phyloP scores from a whole-genome alignment of 2,113 vertebrate species.

The Neomonachus schauinslandi region DNA sequence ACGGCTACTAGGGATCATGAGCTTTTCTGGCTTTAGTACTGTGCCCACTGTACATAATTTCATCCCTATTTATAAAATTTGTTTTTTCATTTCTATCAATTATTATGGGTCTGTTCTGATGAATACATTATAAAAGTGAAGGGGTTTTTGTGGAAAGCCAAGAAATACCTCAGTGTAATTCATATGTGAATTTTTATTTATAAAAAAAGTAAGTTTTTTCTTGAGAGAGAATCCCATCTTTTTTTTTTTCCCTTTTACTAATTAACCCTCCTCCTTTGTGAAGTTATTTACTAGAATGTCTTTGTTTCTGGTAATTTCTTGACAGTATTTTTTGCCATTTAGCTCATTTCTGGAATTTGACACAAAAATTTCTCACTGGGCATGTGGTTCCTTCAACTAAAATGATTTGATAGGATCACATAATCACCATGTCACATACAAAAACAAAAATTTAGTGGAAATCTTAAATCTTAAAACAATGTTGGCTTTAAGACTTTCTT shows the following conservation, averaged over 20 bases:
- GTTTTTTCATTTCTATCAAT: background rate
- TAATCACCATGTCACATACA: background rate
- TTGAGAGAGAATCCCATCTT: background rate
- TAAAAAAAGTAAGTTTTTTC: background rate
- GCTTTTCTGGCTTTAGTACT: background rate
- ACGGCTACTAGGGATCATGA: background rate
- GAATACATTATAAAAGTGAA: background rate
- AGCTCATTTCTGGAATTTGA: conserved; percentile 10
- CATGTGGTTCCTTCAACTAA: background rate
- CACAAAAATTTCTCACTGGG: background rate
- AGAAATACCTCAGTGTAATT: conserved; percentile 7
- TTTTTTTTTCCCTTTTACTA: background rate
- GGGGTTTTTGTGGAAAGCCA: background rate
- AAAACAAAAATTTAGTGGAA: background rate
- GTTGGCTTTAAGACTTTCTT: background rate
- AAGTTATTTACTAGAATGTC: background rate
- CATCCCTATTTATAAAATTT: background rate
- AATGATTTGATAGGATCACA: background rate
- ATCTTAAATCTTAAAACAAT: background rate
- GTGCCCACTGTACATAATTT: background rate
- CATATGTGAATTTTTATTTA: background rate
- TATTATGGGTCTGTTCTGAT: background rate
- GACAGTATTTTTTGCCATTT: conserved; percentile 22
- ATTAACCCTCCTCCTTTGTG: background rate
- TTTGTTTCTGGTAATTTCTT: conserved; percentile 37